Percentiles rank a stretch among this genome's conserved stretches.
Conservation (phyloP, 37 sponge, comb jelly and placozoan genomes). For the Ianthella basta region DNA sequence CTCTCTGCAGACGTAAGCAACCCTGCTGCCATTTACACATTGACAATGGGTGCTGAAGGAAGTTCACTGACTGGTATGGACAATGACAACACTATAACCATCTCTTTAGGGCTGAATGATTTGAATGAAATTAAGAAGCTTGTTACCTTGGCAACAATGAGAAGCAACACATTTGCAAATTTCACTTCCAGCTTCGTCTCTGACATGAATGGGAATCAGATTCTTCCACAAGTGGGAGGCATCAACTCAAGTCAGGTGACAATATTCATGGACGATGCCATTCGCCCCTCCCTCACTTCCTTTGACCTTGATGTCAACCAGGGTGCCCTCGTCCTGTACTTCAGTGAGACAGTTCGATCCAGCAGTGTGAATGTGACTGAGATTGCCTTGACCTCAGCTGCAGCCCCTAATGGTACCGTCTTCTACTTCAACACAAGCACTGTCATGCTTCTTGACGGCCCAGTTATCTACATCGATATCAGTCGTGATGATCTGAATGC, state of each 20-base stretch:
- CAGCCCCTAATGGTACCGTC: slow-evolving; percentile 41
- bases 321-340: slow-evolving; percentile 56
- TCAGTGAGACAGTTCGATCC: slow-evolving; percentile 82
- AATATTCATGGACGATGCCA: slow-evolving; percentile 55
- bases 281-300: slow-evolving; percentile 49
- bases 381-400: slow-evolving; percentile 57
- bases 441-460: slow-evolving; percentile 38
- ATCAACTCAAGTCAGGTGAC: slow-evolving; percentile 38
- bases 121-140: slow-evolving; percentile 91
- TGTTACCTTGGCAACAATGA: slow-evolving; percentile 49
- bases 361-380: slow-evolving; percentile 64
- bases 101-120: slow-evolving; percentile 71
- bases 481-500: slow-evolving; percentile 69
- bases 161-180: slow-evolving; percentile 50
- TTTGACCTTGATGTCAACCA: slow-evolving; percentile 68
- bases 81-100: slow-evolving; percentile 50
- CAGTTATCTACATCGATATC: slow-evolving; percentile 50
- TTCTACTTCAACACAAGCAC: slow-evolving; percentile 34
- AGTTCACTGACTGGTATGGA: background rate
- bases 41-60: slow-evolving; percentile 45
- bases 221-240: slow-evolving; percentile 51
- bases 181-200: slow-evolving; percentile 45
- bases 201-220: slow-evolving; percentile 76
- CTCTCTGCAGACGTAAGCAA: slow-evolving; percentile 28
- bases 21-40: slow-evolving; percentile 3